Base-by-base conservation (phyloP, 2,888 invertebrate genomes). In the Euplexia lucipara region DNA sequence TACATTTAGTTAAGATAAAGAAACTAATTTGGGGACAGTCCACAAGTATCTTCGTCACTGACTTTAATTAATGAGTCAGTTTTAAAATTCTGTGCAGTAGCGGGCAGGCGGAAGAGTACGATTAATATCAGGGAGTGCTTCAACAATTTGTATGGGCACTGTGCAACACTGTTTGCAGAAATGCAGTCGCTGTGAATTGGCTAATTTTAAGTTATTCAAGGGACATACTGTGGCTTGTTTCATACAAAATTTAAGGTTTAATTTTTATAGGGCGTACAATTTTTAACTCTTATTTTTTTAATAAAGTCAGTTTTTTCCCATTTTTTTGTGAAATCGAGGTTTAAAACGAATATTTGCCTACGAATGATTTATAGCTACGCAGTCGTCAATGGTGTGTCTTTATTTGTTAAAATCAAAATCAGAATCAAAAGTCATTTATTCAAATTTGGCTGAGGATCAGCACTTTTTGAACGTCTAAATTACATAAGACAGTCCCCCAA, bases 51-150 rank as follows among this genome's bases (percentile, higher is more conserved):
- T 70, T 70, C 69, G 70, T 65, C 62, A 80, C 53, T 72, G 87
- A 89, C 88, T 84, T 83, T 82, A 82, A 89, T 88, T 87, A 91
- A 91, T 89, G 88, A 84, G 75, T 62, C 61, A 57, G 77, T 84
- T 87, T 88, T 84, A 86, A 90, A 89, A 88, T 87, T 83, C 85
- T 73, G 65, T 78, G 63, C 80, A 75, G 75, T 75, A 72, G 67
- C 75, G 60, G 57, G 60, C 75, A 56, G 75, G 48, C 71, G 84
- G 85, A 86, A 86, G 80, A 80, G 75, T 78, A 79, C 80, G 81
- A 90, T 88, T 87, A 86, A 88, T 88, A 82, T 81, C 79, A 71
- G 52, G 53, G 65, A 61, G 42, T 49, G 26, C 56, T 72, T 68
- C 66, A 70, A 73, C 74, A 70, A 83, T 86, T 84, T 81, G 78